phyloP scores from a whole-genome alignment of 2,113 vertebrate genomes.

The Oenanthe melanoleuca region DNA sequence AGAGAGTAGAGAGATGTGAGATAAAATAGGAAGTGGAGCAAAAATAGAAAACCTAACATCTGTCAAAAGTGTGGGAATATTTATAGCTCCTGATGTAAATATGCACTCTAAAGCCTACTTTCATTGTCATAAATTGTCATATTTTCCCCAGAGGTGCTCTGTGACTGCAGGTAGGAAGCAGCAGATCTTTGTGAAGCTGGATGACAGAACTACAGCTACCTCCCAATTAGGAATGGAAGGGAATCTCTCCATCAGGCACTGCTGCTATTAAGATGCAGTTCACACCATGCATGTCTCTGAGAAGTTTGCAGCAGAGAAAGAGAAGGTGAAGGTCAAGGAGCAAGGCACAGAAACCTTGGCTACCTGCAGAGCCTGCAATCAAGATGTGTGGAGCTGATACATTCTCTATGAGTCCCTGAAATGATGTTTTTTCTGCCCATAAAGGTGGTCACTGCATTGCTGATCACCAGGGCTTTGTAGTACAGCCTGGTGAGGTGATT shows the following conservation, averaged over 20 bases:
- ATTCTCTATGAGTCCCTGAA: slow-evolving; percentile 32
- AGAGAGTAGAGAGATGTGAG: not conserved
- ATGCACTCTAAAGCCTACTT: not conserved
- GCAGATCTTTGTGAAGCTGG: not conserved
- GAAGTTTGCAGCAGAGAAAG: slow-evolving; percentile 41
- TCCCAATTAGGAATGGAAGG: not conserved
- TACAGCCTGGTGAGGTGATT: not conserved
- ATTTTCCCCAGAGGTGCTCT: not conserved
- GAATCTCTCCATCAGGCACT: not conserved
- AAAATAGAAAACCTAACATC: not conserved
- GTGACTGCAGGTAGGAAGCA: not conserved
- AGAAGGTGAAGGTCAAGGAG: slow-evolving; percentile 46
- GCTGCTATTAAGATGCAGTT: slow-evolving; percentile 37
- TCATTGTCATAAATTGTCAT: not conserved
- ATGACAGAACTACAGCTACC: not conserved
- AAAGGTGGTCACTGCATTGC: slow-evolving; percentile 33
- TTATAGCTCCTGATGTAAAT: not conserved
- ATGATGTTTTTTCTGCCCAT: slow-evolving; percentile 39
- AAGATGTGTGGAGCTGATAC: slow-evolving; percentile 46
- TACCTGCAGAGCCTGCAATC: slow-evolving; percentile 61
- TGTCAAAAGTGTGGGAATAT: not conserved
- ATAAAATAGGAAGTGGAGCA: not conserved
- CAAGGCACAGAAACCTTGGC: slow-evolving; percentile 43
- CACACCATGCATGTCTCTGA: not conserved
- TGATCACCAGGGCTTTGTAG: slow-evolving; percentile 29